Conservation (phyloP, 2,113 vertebrate genomes). For the Prunella himalayana region DNA sequence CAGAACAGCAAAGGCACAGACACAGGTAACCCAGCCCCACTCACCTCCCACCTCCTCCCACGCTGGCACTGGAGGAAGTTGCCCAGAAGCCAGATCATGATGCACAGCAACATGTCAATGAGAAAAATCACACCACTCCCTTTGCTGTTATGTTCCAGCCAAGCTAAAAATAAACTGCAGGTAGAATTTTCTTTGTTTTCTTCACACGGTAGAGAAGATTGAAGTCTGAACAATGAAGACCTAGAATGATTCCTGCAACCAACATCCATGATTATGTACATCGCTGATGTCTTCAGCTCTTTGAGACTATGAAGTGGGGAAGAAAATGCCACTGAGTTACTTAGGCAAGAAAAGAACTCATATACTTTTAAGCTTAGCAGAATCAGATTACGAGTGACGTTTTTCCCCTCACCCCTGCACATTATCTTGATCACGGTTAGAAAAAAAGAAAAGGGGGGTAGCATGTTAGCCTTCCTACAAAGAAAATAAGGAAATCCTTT, state of each 20-base stretch:
- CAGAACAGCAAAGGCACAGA: background rate
- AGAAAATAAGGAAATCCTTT: background rate
- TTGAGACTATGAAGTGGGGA: background rate
- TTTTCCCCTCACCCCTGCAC: background rate
- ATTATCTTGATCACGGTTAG: background rate
- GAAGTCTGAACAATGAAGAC: background rate
- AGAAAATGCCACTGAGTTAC: background rate
- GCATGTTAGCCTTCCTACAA: background rate
- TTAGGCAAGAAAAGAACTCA: background rate
- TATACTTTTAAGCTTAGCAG: background rate
- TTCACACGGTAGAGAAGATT: background rate
- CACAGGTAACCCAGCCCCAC: background rate
- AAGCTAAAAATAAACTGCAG: background rate
- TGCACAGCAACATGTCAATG: background rate
- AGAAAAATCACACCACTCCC: background rate
- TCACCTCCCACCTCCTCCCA: background rate
- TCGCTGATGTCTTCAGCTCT: background rate
- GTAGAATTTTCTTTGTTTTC: background rate
- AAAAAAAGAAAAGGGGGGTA: background rate
- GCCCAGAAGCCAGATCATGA: background rate
- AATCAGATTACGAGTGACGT: background rate
- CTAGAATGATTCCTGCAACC: background rate
- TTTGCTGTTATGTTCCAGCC: background rate
- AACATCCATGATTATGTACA: accelerated
- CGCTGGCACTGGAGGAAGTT: background rate